phyloP scores from a whole-genome alignment of 2,888 invertebrate species.

The Stegana nigrithorax region DNA sequence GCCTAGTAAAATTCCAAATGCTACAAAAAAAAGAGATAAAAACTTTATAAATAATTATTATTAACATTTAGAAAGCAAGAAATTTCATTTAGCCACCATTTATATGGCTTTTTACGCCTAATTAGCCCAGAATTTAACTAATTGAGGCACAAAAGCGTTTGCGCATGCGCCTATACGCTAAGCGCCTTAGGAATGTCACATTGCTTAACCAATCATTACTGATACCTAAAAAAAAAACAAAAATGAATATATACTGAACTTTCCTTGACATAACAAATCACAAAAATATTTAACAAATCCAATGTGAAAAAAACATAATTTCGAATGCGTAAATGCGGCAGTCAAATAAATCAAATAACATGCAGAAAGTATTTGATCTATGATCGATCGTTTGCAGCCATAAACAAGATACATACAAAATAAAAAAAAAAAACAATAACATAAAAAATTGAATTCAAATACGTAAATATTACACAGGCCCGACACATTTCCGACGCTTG shows the following conservation, averaged over 20 bases:
- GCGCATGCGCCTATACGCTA: neutral
- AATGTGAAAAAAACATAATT: neutral
- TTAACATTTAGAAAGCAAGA: neutral
- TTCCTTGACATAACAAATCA: neutral
- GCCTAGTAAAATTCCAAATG: no score
- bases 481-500: no score
- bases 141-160: neutral
- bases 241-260: neutral
- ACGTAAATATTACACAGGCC: no score
- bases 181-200: neutral
- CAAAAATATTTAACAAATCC: neutral
- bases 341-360: neutral
- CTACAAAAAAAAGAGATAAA: no score
- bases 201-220: no score
- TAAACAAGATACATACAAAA: no score
- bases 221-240: neutral
- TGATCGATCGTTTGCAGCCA: conserved; percentile 15
- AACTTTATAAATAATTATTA: no score
- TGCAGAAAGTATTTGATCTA: conserved; percentile 11
- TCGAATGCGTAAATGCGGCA: conserved; percentile 10
- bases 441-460: no score
- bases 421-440: no score
- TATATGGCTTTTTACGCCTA: conserved; percentile 6
- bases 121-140: conserved; percentile 3
- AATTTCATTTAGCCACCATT: neutral